phyloP scores from a whole-genome alignment of 2,113 vertebrate species.

The Melanerpes aurifrons region DNA sequence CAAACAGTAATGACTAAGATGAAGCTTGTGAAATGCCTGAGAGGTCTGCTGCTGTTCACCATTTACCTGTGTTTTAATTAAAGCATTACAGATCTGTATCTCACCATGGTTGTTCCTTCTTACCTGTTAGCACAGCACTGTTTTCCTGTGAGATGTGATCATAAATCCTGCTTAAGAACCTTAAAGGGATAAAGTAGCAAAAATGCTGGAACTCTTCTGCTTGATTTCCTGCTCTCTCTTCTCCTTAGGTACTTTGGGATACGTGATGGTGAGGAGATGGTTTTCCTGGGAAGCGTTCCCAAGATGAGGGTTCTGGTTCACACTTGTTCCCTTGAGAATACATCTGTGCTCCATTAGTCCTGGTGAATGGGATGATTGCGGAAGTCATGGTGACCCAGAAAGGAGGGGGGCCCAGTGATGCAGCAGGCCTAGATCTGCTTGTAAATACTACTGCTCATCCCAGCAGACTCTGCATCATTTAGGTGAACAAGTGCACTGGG shows the following conservation, averaged over 20 bases:
- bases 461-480: background rate
- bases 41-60: background rate
- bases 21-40: background rate
- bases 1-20: background rate
- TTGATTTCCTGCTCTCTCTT: background rate
- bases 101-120: background rate
- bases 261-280: constrained; percentile 48
- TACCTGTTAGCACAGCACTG: background rate
- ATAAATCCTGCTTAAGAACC: background rate
- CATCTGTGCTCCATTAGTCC: constrained; percentile 57
- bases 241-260: constrained; percentile 20
- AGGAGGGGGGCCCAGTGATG: background rate
- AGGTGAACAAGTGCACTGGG: background rate
- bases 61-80: constrained; percentile 21
- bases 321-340: background rate
- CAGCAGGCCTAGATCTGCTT: background rate
- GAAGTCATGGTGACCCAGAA: constrained; percentile 41
- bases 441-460: background rate
- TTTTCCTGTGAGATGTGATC: background rate
- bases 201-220: background rate
- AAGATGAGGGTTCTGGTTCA: constrained; percentile 21
- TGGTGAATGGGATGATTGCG: background rate
- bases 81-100: background rate
- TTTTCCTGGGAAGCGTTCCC: background rate
- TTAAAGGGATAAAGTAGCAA: background rate